Percentiles rank a stretch among this genome's conserved stretches.
phyloP scores from a whole-genome alignment of 2,888 invertebrate genomes.

The Cerastis leucographa region DNA sequence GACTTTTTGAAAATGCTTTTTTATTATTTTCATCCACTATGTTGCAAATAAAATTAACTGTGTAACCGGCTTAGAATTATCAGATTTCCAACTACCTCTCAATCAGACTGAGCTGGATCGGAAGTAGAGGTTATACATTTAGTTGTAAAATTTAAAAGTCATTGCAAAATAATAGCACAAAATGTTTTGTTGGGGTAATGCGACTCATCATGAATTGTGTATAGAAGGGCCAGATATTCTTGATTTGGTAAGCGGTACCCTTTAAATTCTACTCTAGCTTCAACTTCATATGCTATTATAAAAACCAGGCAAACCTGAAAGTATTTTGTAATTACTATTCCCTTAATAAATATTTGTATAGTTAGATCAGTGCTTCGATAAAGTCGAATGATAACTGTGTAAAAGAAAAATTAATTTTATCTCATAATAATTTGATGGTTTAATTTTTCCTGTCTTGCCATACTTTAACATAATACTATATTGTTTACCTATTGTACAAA shows the following conservation, averaged over 20 bases:
- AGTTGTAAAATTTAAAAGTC: conserved; percentile 72
- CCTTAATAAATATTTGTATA: background rate
- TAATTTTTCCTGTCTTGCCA: conserved; percentile 6
- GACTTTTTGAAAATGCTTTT: conserved; percentile 81
- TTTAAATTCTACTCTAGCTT: background rate
- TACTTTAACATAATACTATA: background rate
- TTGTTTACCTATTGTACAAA: background rate
- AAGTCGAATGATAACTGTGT: background rate
- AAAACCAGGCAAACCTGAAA: conserved; percentile 6
- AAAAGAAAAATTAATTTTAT: background rate
- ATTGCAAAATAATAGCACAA: conserved; percentile 70
- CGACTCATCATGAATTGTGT: conserved; percentile 88
- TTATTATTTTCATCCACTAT: conserved; percentile 74
- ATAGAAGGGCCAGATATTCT: conserved; percentile 81
- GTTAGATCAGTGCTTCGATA: background rate
- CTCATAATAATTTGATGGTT: background rate
- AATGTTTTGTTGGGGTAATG: conserved; percentile 90
- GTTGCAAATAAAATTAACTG: conserved; percentile 74
- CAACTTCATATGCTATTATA: background rate
- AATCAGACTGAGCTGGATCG: conserved; percentile 71
- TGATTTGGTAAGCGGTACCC: conserved; percentile 81
- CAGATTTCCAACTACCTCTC: conserved; percentile 70
- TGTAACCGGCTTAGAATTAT: conserved; percentile 63
- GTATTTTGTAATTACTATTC: conserved; percentile 14
- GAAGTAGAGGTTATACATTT: conserved; percentile 78